These are phyloP conservation scores for Glyphotaelius pellucidus DNA, from an alignment of 2,888 invertebrate species.

Conservation along the genomic window DNA sequence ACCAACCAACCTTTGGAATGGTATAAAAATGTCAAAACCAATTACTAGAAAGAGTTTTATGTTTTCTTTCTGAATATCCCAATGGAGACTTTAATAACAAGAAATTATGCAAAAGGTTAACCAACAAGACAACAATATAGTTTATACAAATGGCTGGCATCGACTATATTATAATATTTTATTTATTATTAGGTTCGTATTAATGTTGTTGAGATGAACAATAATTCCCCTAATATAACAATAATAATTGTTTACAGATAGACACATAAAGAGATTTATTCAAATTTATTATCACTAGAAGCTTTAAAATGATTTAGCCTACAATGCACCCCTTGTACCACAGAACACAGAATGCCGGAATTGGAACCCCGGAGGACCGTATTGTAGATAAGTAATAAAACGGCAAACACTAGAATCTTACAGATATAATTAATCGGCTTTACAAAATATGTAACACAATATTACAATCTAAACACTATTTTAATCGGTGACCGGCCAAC, in stretches of 20 bases:
- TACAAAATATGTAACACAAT: constrained; percentile 64
- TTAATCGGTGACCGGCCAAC: too few relatives aligned
- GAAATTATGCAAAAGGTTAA: constrained; percentile 40
- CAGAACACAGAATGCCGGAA: background rate
- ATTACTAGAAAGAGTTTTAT: background rate
- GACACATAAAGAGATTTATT: background rate
- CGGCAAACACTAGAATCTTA: constrained; percentile 58
- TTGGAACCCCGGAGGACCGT: background rate
- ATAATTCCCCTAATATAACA: constrained; percentile 32
- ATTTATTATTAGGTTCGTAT: constrained; percentile 38
- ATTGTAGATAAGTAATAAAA: constrained; percentile 56
- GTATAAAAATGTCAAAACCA: constrained; percentile 39
- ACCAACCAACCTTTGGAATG: constrained; percentile 13
- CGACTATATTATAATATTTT: constrained; percentile 38
- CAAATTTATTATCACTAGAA: constrained; percentile 58
- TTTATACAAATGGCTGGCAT: constrained; percentile 53
- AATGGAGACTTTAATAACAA: constrained; percentile 44
- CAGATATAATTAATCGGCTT: constrained; percentile 57
- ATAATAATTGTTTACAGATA: constrained; percentile 16
- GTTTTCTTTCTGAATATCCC: constrained; percentile 10
- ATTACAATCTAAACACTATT: constrained; percentile 63
- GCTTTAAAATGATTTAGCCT: constrained; percentile 50
- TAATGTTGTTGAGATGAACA: background rate
- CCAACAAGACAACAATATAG: constrained; percentile 55
- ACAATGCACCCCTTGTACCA: constrained; percentile 57